Conservation (phyloP, 2,113 vertebrate species). For the Ochotona princeps region DNA sequence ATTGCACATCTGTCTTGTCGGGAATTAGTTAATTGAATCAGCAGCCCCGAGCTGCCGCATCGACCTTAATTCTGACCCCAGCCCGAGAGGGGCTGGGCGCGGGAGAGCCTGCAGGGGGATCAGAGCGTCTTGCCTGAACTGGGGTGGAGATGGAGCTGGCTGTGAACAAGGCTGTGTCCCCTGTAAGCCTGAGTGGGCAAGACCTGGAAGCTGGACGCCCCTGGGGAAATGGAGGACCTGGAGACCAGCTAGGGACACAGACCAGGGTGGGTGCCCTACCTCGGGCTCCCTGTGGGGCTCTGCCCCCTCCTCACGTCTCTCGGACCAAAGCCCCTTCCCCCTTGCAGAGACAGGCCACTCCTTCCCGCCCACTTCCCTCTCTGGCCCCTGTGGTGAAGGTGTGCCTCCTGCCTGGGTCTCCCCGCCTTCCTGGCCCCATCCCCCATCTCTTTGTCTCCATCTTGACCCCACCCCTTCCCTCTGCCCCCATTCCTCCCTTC, state of each 20-base stretch:
- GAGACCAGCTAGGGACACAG: too few relatives aligned
- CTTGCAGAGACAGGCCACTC: background rate
- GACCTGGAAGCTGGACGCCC: background rate
- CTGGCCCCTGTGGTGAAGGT: too few relatives aligned
- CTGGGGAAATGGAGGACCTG: background rate
- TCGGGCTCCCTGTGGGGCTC: background rate
- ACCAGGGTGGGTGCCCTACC: too few relatives aligned
- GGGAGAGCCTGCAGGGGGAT: background rate
- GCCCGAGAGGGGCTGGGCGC: slow-evolving; percentile 6
- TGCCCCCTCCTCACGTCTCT: background rate
- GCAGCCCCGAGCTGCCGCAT: slow-evolving; percentile 26
- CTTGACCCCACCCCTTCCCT: background rate
- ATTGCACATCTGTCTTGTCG: slow-evolving; percentile 73
- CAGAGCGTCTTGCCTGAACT: background rate
- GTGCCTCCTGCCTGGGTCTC: background rate
- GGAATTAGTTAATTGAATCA: slow-evolving; percentile 82
- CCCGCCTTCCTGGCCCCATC: too few relatives aligned
- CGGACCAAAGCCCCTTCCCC: background rate
- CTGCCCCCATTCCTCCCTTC: background rate
- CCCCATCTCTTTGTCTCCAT: background rate
- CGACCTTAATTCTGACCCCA: slow-evolving; percentile 41
- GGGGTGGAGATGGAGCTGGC: background rate
- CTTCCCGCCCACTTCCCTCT: too few relatives aligned
- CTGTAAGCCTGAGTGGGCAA: background rate
- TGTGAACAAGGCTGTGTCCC: background rate